Evolutionary conservation across 2,888 invertebrate genomes (phyloP).

Genomic region (Alcis repandata): DNA sequence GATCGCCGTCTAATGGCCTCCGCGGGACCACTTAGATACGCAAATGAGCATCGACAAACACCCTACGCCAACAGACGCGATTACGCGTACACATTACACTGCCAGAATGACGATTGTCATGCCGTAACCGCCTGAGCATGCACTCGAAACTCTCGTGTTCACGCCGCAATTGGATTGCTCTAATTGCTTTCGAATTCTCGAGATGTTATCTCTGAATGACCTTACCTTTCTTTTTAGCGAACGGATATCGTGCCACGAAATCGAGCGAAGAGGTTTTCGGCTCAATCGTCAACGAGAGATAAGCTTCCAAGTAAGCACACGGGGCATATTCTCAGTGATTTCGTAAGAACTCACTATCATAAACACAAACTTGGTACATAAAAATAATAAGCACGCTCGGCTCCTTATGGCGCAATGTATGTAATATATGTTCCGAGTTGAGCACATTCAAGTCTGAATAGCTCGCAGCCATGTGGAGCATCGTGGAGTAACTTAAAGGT

Average conservation of each 20-base stretch:
- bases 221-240: conserved; percentile 30
- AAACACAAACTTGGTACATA: conserved; percentile 29
- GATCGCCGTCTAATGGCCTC: conserved; percentile 84
- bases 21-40: conserved; percentile 85
- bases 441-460: conserved; percentile 44
- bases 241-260: conserved; percentile 15
- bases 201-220: conserved; percentile 28
- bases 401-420: conserved; percentile 30
- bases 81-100: conserved; percentile 63
- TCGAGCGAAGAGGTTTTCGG: conserved; percentile 7
- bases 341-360: neutral
- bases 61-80: conserved; percentile 61
- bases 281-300: conserved; percentile 3
- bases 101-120: conserved; percentile 52
- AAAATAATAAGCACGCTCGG: conserved; percentile 35
- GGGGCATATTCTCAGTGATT: neutral
- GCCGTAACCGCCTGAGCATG: conserved; percentile 31
- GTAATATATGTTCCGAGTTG: conserved; percentile 43
- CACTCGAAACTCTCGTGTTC: conserved; percentile 31
- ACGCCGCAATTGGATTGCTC: conserved; percentile 25
- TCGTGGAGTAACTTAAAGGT: conserved; percentile 51
- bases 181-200: conserved; percentile 31
- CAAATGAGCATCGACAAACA: conserved; percentile 83
- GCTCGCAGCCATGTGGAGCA: conserved; percentile 44
- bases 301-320: conserved; percentile 12